These are phyloP conservation scores for Cichlasoma orientale DNA, from an alignment of 2,797 vertebrate species.

Conservation along the genomic window DNA sequence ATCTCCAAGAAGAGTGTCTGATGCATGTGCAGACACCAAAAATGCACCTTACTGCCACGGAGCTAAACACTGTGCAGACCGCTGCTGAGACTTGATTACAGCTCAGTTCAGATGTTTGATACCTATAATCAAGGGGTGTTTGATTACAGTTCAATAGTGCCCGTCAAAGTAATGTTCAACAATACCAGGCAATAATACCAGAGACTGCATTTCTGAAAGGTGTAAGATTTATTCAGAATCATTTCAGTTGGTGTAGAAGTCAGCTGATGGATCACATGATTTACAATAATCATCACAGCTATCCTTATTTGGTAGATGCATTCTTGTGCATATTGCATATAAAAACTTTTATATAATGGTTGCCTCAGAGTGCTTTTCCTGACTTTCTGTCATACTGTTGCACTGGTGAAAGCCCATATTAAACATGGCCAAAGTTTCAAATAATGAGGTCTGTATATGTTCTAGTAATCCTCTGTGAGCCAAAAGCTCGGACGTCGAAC, in stretches of 20 bases:
- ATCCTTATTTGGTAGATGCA: background rate
- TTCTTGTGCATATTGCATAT: background rate
- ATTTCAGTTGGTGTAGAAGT: background rate
- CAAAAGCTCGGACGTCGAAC: background rate
- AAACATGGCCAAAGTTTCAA: background rate
- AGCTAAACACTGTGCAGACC: background rate
- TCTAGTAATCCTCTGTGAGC: background rate
- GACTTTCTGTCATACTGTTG: background rate
- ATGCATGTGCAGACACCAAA: background rate
- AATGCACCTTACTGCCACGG: background rate
- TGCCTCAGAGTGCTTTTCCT: background rate
- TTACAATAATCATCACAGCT: background rate
- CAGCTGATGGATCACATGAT: background rate
- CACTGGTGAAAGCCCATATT: background rate
- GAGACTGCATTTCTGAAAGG: background rate
- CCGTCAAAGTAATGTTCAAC: background rate
- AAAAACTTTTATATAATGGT: no score
- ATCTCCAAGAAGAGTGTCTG: background rate
- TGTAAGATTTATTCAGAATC: background rate
- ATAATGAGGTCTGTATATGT: background rate
- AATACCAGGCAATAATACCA: background rate
- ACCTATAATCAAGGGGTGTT: conserved; percentile 5
- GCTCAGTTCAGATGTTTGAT: background rate
- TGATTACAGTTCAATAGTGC: conserved; percentile 8
- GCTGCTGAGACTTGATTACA: conserved; percentile 23